Base-by-base conservation (phyloP, 2,113 vertebrate species). In the Catharus bicknelli region DNA sequence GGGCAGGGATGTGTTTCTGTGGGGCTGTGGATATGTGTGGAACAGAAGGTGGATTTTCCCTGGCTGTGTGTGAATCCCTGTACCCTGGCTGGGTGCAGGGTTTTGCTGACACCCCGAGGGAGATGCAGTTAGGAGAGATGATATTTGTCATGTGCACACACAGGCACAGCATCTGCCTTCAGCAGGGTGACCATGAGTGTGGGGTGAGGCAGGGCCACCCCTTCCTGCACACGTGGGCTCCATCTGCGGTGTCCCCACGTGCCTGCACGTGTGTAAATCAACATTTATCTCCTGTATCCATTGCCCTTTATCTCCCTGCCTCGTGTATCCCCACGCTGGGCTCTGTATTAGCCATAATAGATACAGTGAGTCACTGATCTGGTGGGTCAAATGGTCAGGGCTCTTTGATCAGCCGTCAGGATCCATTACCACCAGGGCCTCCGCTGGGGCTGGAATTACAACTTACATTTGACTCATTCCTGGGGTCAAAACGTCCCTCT, bases 391-490 rank as follows among this genome's bases (percentile, higher is more conserved):
- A 95, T 96, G 98, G 98, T 98, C 98, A 97, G 96, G 93, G 96
- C 97, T 98, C 97, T 98, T 97, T 98, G 98, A 98, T 98, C 97
- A 96, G 86, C 96, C 97, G 98, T 98, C 98, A 97, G 97, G 96
- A 97, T 97, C 85, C 97, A 98, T 98, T 98, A 98, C 97, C 91
- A 95, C 96, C 91, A 83, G 95, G 94, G 97, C 97, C 98, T 98
- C 98, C 96, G 97, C 94, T 97, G 97, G 96, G 97, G 97, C 97
- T 98, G 98, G 98, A 98, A 98, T 98, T 98, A 98, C 98, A 98
- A 98, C 98, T 98, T 96, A 94, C 96, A 95, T 98, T 98, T 98
- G 97, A 98, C 98, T 98, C 98, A 98, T 98, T 98, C 97, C 83
- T 86, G 96, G 93, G 98, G 98, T 98, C 98, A 96, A 95, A 97